Evolutionary conservation across 2,888 invertebrate genomes (phyloP), one percentile per base, ranked within the genome.

Genomic region (Raillietiella orientalis): DNA sequence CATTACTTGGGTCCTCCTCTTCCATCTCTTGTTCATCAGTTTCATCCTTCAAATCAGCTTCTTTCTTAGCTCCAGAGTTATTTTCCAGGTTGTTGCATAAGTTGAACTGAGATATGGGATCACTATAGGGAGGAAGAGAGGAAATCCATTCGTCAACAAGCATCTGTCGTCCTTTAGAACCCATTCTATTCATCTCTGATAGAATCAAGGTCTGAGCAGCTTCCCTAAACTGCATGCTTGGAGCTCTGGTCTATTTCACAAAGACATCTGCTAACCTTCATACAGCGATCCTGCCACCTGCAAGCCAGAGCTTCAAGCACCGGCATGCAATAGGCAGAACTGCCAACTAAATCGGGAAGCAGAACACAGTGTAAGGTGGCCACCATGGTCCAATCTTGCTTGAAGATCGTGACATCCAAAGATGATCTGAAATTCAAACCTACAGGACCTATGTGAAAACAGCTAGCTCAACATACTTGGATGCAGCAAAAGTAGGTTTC

Each of bases 241-340:
- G n/a, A 17, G n/a, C n/a, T 8, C 5, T 22, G 10, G 8, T 22
- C 22, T 6, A 12, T 12, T 11, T 22, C 15, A 28, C n/a, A 28
- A 12, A 14, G 5, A 11, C 6, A 5, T 9, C 9, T 8, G 14
- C 20, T 29, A 24, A 84, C 82, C 53, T 96, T 93, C 4, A 93
- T 58, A 45, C 93, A 96, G 37, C 87, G 74, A 50, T 96, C 93
- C 45, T 96, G 93, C 96, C 96, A 96, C 32, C 87, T 58, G 11
- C 87, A 63, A 1, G 90, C 93, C 55, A 96, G 58, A 65, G 87
- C 75, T 49, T 96, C 93, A 4, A 96, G 77, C 47, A 79, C 75
- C 0, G 90, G 87, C n/a, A 79, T 60, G 42, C 84, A 77, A 49
- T 77, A 84, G 31, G 59, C 59, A 44, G 35, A 28, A 39, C 50